A percentile compares a stretch with the other conserved stretches of the same genome.
These are phyloP conservation scores for Hydrocynus forskahlii DNA, from an alignment of 2,797 vertebrate species.

Conservation along the genomic window DNA sequence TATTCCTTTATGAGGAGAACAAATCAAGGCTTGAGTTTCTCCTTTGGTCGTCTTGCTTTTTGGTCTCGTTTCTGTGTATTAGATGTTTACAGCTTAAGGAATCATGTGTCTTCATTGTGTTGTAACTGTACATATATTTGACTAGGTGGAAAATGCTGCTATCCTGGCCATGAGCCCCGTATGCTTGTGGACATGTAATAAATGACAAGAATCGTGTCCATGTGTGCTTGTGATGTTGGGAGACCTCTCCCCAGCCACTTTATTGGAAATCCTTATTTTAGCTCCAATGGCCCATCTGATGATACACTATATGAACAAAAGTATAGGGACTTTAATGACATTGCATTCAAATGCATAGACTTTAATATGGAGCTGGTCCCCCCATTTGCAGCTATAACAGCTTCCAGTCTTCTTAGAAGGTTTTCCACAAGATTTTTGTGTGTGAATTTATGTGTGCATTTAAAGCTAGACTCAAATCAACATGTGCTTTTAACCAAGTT, in stretches of 20 bases:
- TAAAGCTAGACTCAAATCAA: too few relatives aligned
- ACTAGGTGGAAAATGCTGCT: slow-evolving; percentile 81
- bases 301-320: too few relatives aligned
- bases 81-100: slow-evolving; percentile 84
- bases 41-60: slow-evolving; percentile 61
- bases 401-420: too few relatives aligned
- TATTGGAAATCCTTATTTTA: not conserved
- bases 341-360: too few relatives aligned
- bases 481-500: too few relatives aligned
- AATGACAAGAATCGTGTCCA: slow-evolving; percentile 42
- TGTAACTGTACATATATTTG: slow-evolving; percentile 82
- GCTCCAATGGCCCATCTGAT: too few relatives aligned
- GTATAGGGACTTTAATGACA: too few relatives aligned
- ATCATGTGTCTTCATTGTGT: slow-evolving; percentile 76
- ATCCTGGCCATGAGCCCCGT: slow-evolving; percentile 69
- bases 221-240: not conserved
- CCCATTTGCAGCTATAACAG: too few relatives aligned
- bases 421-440: too few relatives aligned
- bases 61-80: slow-evolving; percentile 69
- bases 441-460: too few relatives aligned
- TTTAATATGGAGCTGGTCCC: too few relatives aligned
- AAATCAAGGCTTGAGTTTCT: slow-evolving; percentile 34
- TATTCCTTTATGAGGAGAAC: slow-evolving; percentile 36
- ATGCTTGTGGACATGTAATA: slow-evolving; percentile 66
- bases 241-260: not conserved